These are phyloP conservation scores for Nasua narica DNA, from an alignment of 2,797 vertebrate genomes.

Conservation along the genomic window DNA sequence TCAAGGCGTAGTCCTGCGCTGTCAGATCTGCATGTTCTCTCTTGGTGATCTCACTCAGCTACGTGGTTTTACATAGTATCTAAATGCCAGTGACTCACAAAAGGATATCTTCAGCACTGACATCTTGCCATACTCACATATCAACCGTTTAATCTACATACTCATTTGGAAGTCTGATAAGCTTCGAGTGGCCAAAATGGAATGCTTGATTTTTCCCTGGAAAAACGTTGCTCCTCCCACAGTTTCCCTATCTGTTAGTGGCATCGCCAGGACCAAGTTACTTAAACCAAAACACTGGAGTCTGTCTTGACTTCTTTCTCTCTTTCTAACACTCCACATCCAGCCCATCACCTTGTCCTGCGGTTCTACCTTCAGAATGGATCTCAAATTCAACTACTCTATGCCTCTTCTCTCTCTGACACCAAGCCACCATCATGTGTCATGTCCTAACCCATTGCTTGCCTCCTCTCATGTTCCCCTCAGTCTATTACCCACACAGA, in stretches of 20 bases:
- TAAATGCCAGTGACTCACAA: slow-evolving; percentile 31
- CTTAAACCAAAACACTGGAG: neutral
- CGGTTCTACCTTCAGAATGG: neutral
- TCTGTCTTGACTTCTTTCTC: neutral
- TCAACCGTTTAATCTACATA: neutral
- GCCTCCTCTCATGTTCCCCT: neutral
- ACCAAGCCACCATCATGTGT: neutral
- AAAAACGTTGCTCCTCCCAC: neutral
- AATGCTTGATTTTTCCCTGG: neutral
- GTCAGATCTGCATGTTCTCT: neutral
- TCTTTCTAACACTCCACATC: neutral
- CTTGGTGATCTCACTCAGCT: neutral
- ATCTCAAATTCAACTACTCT: neutral
- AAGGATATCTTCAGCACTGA: neutral
- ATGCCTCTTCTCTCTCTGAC: neutral
- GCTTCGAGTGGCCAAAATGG: neutral
- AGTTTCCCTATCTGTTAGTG: neutral
- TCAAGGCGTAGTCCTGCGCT: neutral
- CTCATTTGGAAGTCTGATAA: neutral
- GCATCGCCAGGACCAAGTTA: neutral
- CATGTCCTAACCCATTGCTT: neutral
- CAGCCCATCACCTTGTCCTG: neutral
- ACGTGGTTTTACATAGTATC: neutral
- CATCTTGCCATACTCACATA: neutral
- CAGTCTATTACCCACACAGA: neutral